Conservation (phyloP, 2,797 vertebrate genomes). For the Poeciliopsis gracilis region DNA sequence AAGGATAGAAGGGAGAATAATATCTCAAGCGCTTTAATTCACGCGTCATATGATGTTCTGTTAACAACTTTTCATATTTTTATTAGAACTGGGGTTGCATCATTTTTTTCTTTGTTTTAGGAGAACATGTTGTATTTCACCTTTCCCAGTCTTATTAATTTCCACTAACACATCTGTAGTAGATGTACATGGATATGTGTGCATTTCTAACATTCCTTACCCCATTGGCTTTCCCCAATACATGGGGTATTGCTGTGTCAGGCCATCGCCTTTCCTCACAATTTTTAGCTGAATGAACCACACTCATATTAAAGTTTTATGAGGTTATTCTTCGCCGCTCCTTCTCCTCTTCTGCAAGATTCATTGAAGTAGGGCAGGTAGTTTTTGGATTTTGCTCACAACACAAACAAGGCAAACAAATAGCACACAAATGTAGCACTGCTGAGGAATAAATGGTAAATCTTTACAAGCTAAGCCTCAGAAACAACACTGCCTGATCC, state of each 20-base stretch:
- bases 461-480: slow-evolving; percentile 22
- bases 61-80: not conserved
- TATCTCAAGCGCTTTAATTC: not conserved
- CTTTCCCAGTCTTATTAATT: not conserved
- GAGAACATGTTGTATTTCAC: not conserved
- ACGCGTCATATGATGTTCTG: not conserved
- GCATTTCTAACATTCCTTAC: not conserved
- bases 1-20: not conserved
- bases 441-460: slow-evolving; percentile 13
- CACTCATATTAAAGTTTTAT: slow-evolving; percentile 12
- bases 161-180: not conserved
- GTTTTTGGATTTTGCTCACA: not conserved
- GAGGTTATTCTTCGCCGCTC: not conserved
- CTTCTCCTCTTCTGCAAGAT: slow-evolving; percentile 10
- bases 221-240: not conserved
- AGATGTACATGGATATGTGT: not conserved
- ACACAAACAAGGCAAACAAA: slow-evolving; percentile 3
- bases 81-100: not conserved
- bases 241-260: no score
- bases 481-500: slow-evolving; percentile 11
- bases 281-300: slow-evolving; percentile 4
- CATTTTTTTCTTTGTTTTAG: not conserved
- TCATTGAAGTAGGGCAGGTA: slow-evolving; percentile 11
- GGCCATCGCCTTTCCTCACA: not conserved
- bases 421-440: not conserved